Conservation (phyloP, 2,797 vertebrate genomes). For the Mormyrops boulengeri region DNA sequence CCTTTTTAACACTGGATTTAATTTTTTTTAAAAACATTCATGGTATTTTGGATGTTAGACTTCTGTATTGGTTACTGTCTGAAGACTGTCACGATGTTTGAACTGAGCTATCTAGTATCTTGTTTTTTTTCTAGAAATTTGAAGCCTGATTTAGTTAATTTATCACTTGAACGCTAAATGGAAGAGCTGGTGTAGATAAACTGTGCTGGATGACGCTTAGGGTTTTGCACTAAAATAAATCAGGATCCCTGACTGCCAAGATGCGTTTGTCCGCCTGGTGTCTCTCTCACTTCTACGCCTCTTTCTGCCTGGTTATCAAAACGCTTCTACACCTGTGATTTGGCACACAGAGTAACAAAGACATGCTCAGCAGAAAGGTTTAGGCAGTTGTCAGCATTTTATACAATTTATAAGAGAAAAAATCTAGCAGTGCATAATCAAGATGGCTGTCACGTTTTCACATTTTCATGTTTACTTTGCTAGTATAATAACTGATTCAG, state of each 20-base stretch:
- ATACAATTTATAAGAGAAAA: neutral
- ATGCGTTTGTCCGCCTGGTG: neutral
- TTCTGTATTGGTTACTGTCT: neutral
- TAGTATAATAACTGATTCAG: neutral
- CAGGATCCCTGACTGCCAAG: neutral
- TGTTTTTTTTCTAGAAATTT: neutral
- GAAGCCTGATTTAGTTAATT: neutral
- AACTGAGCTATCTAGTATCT: neutral
- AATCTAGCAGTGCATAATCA: neutral
- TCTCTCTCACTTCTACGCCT: neutral
- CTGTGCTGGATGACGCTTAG: neutral
- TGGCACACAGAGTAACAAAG: neutral
- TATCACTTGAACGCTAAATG: neutral
- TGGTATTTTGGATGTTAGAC: neutral
- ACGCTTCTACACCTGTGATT: neutral
- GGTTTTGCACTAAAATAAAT: conserved; percentile 26
- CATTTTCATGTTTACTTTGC: neutral
- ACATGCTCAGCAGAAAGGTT: neutral
- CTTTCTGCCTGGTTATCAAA: neutral
- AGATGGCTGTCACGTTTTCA: neutral
- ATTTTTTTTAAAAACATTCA: neutral
- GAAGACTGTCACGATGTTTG: neutral
- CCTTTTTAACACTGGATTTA: neutral
- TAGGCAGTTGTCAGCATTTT: neutral
- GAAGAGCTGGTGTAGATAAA: neutral